Percentiles rank a stretch among this genome's conserved stretches.
These are phyloP conservation scores for Hystrix brachyura DNA, from an alignment of 2,113 vertebrate genomes.

Conservation along the genomic window DNA sequence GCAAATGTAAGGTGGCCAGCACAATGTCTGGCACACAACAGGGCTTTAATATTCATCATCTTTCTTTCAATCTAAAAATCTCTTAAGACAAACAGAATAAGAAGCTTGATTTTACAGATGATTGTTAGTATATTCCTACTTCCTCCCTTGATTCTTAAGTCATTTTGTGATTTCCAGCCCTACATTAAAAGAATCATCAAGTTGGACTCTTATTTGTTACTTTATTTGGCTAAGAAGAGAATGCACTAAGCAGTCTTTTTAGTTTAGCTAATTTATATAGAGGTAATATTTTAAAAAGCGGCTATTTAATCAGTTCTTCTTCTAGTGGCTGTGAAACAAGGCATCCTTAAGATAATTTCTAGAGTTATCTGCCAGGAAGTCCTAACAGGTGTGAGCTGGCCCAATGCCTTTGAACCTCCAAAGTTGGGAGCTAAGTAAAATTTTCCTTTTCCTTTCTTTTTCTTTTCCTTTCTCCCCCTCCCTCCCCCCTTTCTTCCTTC, in stretches of 20 bases:
- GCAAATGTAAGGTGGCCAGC: slow-evolving; percentile 17
- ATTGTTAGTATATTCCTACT: background rate
- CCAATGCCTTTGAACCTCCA: too few relatives aligned
- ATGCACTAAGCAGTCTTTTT: background rate
- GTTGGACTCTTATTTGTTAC: background rate
- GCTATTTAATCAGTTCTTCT: background rate
- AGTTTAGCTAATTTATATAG: slow-evolving; percentile 22
- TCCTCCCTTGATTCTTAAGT: background rate
- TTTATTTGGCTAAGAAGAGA: slow-evolving; percentile 2
- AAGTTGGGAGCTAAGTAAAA: too few relatives aligned
- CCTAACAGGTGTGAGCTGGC: too few relatives aligned
- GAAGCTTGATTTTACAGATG: background rate
- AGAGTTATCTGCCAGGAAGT: background rate
- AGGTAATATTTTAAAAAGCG: background rate
- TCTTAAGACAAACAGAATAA: slow-evolving; percentile 25
- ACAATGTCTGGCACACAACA: background rate
- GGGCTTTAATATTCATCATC: slow-evolving; percentile 18
- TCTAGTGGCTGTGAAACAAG: background rate
- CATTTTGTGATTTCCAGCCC: background rate
- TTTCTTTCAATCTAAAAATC: slow-evolving; percentile 34
- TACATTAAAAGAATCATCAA: background rate
- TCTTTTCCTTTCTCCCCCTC: too few relatives aligned
- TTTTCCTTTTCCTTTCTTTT: too few relatives aligned
- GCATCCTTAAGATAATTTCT: background rate
- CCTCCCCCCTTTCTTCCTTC: too few relatives aligned